Conservation (phyloP, 2,888 invertebrate genomes). For the Tupiocoris notatus region DNA sequence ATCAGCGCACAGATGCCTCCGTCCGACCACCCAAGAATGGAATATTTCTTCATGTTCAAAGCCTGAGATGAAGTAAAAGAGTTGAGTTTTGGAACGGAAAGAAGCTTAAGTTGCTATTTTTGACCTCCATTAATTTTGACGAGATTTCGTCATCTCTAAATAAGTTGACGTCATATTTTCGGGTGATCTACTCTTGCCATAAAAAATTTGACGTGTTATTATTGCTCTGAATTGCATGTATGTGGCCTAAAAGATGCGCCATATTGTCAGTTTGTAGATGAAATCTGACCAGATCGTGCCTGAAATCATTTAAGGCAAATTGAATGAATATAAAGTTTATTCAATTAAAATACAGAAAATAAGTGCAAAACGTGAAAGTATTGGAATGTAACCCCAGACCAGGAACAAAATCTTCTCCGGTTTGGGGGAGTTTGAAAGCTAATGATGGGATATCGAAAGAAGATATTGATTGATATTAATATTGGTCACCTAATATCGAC, state of each 20-base stretch:
- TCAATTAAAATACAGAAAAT: neutral
- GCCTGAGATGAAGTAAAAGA: conserved; percentile 54
- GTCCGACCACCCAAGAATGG: conserved; percentile 86
- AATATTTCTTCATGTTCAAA: conserved; percentile 67
- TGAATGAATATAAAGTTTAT: neutral
- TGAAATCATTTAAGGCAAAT: too few relatives aligned
- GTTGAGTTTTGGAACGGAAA: neutral
- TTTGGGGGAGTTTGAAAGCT: too few relatives aligned
- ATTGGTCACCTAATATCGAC: too few relatives aligned
- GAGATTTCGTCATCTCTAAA: conserved; percentile 72
- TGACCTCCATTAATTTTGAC: conserved; percentile 68
- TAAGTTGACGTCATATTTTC: conserved; percentile 69
- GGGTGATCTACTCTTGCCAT: conserved; percentile 78
- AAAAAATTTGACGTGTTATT: conserved; percentile 85
- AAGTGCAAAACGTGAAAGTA: too few relatives aligned
- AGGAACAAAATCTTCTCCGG: too few relatives aligned
- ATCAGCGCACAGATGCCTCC: conserved; percentile 79
- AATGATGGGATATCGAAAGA: too few relatives aligned
- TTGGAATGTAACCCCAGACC: too few relatives aligned
- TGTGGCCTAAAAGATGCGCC: too few relatives aligned
- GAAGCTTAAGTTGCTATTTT: neutral
- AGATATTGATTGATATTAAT: too few relatives aligned
- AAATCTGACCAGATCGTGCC: conserved; percentile 82
- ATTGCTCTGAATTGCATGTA: conserved; percentile 66
- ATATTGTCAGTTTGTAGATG: too few relatives aligned